Evolutionary conservation across 2,888 invertebrate species (phyloP), one percentile per base, ranked within the genome.

Genomic region (Diachrysia chrysitis): DNA sequence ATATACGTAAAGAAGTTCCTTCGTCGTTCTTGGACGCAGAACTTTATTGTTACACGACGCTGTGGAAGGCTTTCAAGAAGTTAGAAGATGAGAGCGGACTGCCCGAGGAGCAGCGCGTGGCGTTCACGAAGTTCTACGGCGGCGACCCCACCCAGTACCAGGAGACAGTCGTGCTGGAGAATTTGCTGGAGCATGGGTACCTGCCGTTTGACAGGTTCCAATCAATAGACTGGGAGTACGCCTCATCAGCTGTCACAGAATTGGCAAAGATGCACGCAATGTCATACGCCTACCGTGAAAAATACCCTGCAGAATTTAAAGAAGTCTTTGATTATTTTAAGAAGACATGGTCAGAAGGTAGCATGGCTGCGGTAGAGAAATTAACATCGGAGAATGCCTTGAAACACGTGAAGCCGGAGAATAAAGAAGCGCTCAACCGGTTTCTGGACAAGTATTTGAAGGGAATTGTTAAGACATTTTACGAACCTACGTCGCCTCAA

Each of bases 191-290:
- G 0, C 73, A 79, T 21, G 89, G 89, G 1, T 93, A 82, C 67
- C 62, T 35, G 1, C 66, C 75, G 9, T 79, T 83, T 51, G 83
- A 92, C 19, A 84, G 89, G 63, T 69, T 87, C 23, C 79, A 77
- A 53, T 71, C 85, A 5, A 66, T 90, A 3, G 78, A 84, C 63
- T 87, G 86, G 83, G 65, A 71, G 51, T 79, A 79, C 21, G 79
- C 73, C n/a, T 82, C 83, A 9, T 86, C 90, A 21, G 84, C 89
- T 0, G 58, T 81, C 0, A 60, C 74, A 19, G 85, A 84, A 14
- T 69, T 90, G 56, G 90, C 88, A 0, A 89, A 87, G 67, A 77
- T 90, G 6, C 92, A 93, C 63, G 89, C 91, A 0, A 73, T 90
- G 0, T 90, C 90, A 0, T 82, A 89, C 10, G 90, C 88, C 0